phyloP scores from a whole-genome alignment of 2,797 vertebrate genomes.

The Hydrophis major region DNA sequence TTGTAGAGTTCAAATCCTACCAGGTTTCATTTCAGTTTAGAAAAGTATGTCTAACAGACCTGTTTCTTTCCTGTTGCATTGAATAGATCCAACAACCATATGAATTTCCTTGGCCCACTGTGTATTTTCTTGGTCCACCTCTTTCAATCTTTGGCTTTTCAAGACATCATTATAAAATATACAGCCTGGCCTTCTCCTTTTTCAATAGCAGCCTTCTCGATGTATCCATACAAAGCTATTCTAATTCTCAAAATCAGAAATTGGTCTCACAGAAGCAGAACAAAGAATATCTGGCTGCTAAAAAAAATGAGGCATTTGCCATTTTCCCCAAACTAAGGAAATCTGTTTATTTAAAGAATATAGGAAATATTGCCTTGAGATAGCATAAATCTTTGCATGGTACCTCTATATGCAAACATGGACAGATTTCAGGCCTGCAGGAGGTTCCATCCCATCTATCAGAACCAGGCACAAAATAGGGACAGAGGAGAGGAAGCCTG shows the following conservation, averaged over 20 bases:
- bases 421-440: neutral
- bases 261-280: conserved; percentile 54
- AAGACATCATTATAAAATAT: neutral
- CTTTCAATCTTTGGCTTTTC: neutral
- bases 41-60: neutral
- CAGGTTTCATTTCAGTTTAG: neutral
- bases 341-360: conserved; percentile 27
- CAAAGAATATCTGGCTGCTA: conserved; percentile 45
- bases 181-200: neutral
- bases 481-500: neutral
- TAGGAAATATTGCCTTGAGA: neutral
- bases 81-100: conserved; percentile 7
- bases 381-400: neutral
- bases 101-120: conserved; percentile 3
- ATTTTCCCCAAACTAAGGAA: conserved; percentile 20
- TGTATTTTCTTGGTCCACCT: neutral
- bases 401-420: neutral
- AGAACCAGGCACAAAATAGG: neutral
- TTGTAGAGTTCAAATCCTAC: neutral
- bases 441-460: no score
- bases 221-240: rapidly evolving
- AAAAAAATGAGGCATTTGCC: conserved; percentile 22
- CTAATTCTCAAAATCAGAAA: conserved; percentile 34
- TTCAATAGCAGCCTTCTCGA: rapidly evolving
- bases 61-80: neutral